These are phyloP conservation scores for Heliconius cydno DNA, from an alignment of 2,888 invertebrate genomes.

Conservation along the genomic window DNA sequence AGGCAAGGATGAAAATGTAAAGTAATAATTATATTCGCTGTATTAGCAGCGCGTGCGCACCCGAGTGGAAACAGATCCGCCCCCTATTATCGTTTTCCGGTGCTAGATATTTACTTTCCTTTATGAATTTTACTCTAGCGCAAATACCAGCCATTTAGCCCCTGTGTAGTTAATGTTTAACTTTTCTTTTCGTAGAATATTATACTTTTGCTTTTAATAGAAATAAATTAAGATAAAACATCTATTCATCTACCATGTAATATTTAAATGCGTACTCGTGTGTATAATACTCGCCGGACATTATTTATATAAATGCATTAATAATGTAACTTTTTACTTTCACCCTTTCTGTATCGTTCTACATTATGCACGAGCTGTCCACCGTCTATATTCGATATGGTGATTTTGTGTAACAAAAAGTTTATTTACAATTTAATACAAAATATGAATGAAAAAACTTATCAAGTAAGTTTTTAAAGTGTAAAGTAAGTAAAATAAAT, in stretches of 20 bases:
- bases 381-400: not conserved
- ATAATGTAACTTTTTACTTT: constrained; percentile 17
- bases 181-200: not conserved
- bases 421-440: not conserved
- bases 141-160: not conserved
- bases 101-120: constrained; percentile 37
- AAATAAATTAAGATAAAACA: not conserved
- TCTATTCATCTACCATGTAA: not conserved
- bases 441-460: not conserved
- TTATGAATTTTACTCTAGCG: not conserved
- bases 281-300: not conserved
- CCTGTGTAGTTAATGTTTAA: not conserved
- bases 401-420: not conserved
- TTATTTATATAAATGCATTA: constrained; percentile 2
- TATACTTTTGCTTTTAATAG: not conserved
- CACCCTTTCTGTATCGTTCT: constrained; percentile 1
- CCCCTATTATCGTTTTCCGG: constrained; percentile 37
- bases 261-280: not conserved
- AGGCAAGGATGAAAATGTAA: constrained; percentile 48
- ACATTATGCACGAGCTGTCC: not conserved
- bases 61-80: constrained; percentile 55
- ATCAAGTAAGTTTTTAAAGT: not conserved
- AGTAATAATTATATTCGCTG: constrained; percentile 34
- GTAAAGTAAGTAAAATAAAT: not conserved
- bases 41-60: constrained; percentile 49